phyloP scores from a whole-genome alignment of 1,140 invertebrate genomes.

The Polypedilum vanderplanki region DNA sequence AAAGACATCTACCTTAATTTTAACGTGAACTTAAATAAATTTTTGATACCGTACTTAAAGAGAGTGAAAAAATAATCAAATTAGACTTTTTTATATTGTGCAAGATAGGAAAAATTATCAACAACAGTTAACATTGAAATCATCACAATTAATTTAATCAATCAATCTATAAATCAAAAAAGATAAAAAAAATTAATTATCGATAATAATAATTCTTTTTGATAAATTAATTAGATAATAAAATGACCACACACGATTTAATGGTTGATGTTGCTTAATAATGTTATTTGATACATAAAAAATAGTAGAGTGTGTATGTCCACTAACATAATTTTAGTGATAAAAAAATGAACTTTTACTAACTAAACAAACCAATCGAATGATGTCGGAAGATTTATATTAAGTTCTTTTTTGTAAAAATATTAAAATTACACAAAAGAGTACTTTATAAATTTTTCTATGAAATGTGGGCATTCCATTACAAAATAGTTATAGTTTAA shows the following conservation, averaged over 20 bases:
- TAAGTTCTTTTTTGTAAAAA: too few relatives aligned
- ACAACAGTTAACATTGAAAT: not conserved
- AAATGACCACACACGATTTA: not conserved
- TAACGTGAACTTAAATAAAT: not conserved
- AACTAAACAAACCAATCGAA: not conserved
- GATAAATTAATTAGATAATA: too few relatives aligned
- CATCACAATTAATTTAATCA: not conserved
- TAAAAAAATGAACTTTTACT: not conserved
- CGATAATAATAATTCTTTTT: too few relatives aligned
- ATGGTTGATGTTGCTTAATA: not conserved
- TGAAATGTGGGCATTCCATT: too few relatives aligned
- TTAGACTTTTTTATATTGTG: not conserved
- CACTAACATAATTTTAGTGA: constrained; percentile 1
- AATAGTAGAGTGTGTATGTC: constrained; percentile 10
- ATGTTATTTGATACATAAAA: constrained; percentile 19
- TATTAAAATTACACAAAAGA: too few relatives aligned
- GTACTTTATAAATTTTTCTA: too few relatives aligned
- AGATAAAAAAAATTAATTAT: too few relatives aligned
- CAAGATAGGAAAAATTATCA: not conserved
- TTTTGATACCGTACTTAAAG: constrained; percentile 15
- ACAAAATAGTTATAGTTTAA: too few relatives aligned
- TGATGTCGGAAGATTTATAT: too few relatives aligned
- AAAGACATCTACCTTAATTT: not conserved
- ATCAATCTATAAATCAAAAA: not conserved
- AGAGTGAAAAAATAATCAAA: too few relatives aligned